Base-by-base conservation (phyloP, 37 sponge, comb jelly and placozoan species). In the Amphimedon queenslandica region DNA sequence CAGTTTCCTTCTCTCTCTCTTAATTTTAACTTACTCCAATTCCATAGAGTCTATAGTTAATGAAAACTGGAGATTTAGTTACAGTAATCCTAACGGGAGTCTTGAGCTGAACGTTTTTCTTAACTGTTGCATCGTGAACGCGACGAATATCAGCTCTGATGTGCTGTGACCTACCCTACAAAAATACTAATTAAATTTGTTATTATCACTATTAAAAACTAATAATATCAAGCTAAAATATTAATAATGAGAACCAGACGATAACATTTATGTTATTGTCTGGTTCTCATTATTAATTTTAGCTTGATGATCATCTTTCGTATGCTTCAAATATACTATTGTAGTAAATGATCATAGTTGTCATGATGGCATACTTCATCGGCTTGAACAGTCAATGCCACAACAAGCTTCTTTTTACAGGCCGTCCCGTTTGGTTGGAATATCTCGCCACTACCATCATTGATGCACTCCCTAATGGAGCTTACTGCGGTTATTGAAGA, bases 41-140 rank as follows among this genome's bases (percentile, higher is more conserved):
- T 82, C 80, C 71, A 36, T 70, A 73, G 31, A 90, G 64, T 35
- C 78, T 67, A 57, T 74, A 81, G 56, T 78, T 69, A 3, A 81
- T 69, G n/a, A 69, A 43, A 2, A 88, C 85, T 40, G 93, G 90
- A 47, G 93, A 84, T 56, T 92, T 92, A 31, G 51, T 58, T 38
- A 92, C 57, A 18, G 56, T 36, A 51, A 92, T 88, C 58, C 93
- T 51, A 27, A 88, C 24, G 8, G 93, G 93, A 18, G 83, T 64
- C 71, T 81, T 84, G 8, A 92, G 63, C 40, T 83, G 71, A n/a
- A 70, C 39, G 58, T 77, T 85, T 34, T 42, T 78, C 25, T 42
- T 33, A 24, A 71, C 63, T 31, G 86, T 85, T 28, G 53, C 31
- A 65, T 85, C 85, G 2, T 58, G n/a, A 1, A 80, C 77, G 37